Evolutionary conservation across 2,888 invertebrate genomes (phyloP), one percentile per base, ranked within the genome.

Genomic region (Brenthis daphne): DNA sequence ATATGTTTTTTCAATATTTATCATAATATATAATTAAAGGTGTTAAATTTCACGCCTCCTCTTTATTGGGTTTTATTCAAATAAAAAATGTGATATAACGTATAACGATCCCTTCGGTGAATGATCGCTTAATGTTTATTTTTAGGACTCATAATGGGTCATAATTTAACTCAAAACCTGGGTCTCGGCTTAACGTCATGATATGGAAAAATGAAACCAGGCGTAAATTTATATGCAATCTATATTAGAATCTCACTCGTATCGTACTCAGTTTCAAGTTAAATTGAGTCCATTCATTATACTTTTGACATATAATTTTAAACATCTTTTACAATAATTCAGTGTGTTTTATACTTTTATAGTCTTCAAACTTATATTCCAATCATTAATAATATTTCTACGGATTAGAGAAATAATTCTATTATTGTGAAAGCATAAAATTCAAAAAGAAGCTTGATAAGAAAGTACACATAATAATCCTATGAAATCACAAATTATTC

Each of bases 61-160:
- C 53, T 37, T 61, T 16, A 51, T 61, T 53, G 37, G 50, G 33
- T 1, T 63, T 53, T 37, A 61, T 61, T 63, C n/a, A 8, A 37
- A 63, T 63, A 47, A 64, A 63, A 53, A 55, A 29, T 47, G 43
- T 47, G 20, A 37, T 37, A 14, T 63, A 51, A 53, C 63, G 50
- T 57, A 57, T 20, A 12, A 65, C 16, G 50, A 43, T 65, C 53
- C 29, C 54, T 68, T 56, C 51, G 54, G 60, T 48, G 63, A 68
- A 65, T 57, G 70, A 66, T 66, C 65, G 56, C 51, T 57, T 63
- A 54, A 60, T 48, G 47, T 66, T 65, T 71, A 68, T 71, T 68
- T 71, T 71, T 71, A 71, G 66, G 48, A 64, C 24, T 57, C 33
- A 56, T 65, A 71, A 71, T 66, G 68, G 71, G 47, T 51, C 58